These are phyloP conservation scores for Uropsilus gracilis DNA, from an alignment of 2,113 vertebrate species.

Conservation along the genomic window DNA sequence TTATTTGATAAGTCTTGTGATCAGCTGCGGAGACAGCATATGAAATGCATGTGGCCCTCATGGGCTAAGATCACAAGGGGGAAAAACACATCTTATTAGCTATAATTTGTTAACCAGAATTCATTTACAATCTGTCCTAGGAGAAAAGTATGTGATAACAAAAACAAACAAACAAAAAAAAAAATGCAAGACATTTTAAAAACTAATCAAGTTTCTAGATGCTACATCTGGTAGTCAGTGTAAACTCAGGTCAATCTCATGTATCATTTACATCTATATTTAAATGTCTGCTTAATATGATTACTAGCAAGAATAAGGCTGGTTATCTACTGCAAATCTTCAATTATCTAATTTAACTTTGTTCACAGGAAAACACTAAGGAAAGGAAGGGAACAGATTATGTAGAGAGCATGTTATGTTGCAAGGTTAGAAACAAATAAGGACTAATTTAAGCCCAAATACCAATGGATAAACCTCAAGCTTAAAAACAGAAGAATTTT, in stretches of 20 bases:
- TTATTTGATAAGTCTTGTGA: background rate
- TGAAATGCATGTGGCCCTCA: background rate
- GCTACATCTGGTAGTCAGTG: background rate
- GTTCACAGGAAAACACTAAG: background rate
- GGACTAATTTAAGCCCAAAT: conserved; percentile 19
- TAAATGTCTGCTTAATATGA: background rate
- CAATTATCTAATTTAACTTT: background rate
- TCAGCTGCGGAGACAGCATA: background rate
- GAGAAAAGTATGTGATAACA: background rate
- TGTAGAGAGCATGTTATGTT: background rate
- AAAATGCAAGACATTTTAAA: background rate
- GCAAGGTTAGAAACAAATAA: background rate
- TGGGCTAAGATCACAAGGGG: background rate
- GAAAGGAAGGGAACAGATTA: background rate
- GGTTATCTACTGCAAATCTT: background rate
- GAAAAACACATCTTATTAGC: background rate
- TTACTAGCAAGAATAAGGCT: background rate
- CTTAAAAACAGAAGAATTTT: background rate
- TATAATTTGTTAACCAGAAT: conserved; percentile 6
- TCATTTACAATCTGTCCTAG: background rate
- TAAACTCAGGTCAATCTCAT: background rate
- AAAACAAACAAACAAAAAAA: background rate
- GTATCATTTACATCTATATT: background rate
- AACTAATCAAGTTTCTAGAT: background rate
- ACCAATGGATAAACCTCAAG: background rate